A percentile compares a stretch with the other conserved stretches of the same genome.
Evolutionary conservation across 2,113 vertebrate genomes (phyloP).

Genomic region (Ancistrus triradiatus): DNA sequence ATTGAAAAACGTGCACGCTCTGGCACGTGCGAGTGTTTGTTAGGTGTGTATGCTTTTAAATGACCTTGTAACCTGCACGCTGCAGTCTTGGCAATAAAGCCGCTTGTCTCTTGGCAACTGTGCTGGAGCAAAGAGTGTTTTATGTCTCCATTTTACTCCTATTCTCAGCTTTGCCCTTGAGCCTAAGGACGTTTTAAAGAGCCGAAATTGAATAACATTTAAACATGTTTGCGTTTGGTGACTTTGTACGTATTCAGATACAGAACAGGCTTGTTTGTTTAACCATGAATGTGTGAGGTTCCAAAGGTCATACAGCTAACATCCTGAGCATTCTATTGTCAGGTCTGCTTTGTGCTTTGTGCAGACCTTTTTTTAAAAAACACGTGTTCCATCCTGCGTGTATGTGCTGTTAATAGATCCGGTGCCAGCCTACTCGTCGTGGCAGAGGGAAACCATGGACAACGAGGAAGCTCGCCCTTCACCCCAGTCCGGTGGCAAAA

Average conservation of each 20-base stretch:
- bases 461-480: constrained; percentile 83
- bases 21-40: not conserved
- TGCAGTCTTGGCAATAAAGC: not conserved
- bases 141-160: not conserved
- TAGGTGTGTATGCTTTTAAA: not conserved
- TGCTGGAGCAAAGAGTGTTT: not conserved
- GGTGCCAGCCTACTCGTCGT: constrained; percentile 75
- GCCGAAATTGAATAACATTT: not conserved
- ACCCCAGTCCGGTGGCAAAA: constrained; percentile 80
- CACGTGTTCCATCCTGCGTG: not conserved
- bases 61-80: constrained; percentile 14
- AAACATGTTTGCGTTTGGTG: not conserved
- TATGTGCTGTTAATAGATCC: constrained; percentile 73
- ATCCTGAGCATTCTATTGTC: too few species aligned
- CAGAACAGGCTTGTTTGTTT: not conserved
- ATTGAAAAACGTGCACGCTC: too few species aligned
- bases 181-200: not conserved
- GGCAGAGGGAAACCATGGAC: constrained; percentile 81
- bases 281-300: not conserved
- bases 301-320: constrained; percentile 6
- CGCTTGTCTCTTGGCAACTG: constrained; percentile 16
- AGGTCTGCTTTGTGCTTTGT: too few species aligned
- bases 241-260: not conserved
- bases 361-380: too few species aligned
- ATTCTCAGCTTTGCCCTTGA: not conserved